Base-by-base conservation (phyloP, 1,140 invertebrate species). In the Dufourea novaeangliae region DNA sequence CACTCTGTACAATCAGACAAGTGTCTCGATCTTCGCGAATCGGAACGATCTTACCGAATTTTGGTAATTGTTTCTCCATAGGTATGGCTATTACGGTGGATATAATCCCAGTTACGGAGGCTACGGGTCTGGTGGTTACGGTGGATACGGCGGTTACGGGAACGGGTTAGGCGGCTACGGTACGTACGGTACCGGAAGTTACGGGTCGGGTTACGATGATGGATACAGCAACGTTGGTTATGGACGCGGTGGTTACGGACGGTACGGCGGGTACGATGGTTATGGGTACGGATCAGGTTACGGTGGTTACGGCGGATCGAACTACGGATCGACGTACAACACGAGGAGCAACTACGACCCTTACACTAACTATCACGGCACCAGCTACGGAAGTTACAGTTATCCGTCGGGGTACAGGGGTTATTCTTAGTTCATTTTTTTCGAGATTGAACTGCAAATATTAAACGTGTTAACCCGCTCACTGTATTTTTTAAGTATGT, bases 391-490 rank as follows among this genome's bases (percentile, higher is more conserved):
- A 20, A 75, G 44, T 20, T 80, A 79, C 10, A 57, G 75, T 32
- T 80, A 83, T 76, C 88, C 86, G 1, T 70, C 87, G 0, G 87
- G 87, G 32, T 87, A 89, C 50, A 73, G 87, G 29, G 88, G 88
- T 37, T 88, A 87, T 39, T 85, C 86, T 46, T 88, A 83, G 10
- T 34, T 17, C 10, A 0, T 25, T 20, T n/a, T n/a, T n/a, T 1
- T 29, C n/a, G 6, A 46, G 25, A 17, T 57, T 14, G 27, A 11
- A 11, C n/a, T 12, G 20, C 1, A 5, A 12, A 1, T 44, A 41
- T 52, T n/a, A n/a, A n/a, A n/a, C n/a, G n/a, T n/a, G n/a, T n/a
- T n/a, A n/a, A n/a, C n/a, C n/a, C n/a, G n/a, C n/a, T n/a, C n/a
- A n/a, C n/a, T n/a, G n/a, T n/a, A n/a, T n/a, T n/a, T n/a, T n/a